Conservation (phyloP, 2,113 vertebrate species). For the Psilopsiagon aymara region DNA sequence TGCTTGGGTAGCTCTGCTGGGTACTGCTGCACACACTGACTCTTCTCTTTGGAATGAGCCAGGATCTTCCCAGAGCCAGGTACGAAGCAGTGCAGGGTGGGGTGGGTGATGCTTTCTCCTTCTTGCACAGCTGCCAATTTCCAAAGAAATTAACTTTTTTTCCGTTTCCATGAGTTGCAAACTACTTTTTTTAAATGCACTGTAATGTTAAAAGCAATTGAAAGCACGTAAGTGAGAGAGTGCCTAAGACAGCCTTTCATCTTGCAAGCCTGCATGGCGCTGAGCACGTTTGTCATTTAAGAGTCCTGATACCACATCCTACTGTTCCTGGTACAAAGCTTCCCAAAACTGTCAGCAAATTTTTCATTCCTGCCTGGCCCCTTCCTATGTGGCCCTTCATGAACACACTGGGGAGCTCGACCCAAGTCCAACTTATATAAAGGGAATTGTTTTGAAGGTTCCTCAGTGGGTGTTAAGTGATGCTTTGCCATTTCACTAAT, state of each 20-base stretch:
- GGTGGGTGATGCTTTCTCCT: neutral
- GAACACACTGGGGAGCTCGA: neutral
- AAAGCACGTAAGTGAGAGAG: neutral
- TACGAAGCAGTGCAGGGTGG: neutral
- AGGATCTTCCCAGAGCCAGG: slow-evolving; percentile 35
- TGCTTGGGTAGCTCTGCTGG: neutral
- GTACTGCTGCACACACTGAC: neutral
- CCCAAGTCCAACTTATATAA: neutral
- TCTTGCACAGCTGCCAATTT: neutral
- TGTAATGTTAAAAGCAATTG: neutral
- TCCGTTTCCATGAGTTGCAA: neutral
- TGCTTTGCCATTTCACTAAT: neutral
- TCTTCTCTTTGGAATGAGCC: slow-evolving; percentile 27
- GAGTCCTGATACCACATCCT: neutral
- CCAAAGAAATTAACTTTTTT: neutral
- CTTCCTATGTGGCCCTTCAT: neutral
- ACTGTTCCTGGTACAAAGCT: neutral
- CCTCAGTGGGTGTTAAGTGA: neutral
- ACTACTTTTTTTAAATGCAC: neutral
- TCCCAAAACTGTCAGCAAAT: neutral
- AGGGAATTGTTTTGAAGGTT: neutral
- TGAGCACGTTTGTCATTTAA: neutral
- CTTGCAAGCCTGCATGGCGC: neutral
- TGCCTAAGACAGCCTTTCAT: neutral
- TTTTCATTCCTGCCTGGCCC: neutral